phyloP scores from a whole-genome alignment of 2,113 vertebrate genomes.

The Pomatorhinus ruficollis region DNA sequence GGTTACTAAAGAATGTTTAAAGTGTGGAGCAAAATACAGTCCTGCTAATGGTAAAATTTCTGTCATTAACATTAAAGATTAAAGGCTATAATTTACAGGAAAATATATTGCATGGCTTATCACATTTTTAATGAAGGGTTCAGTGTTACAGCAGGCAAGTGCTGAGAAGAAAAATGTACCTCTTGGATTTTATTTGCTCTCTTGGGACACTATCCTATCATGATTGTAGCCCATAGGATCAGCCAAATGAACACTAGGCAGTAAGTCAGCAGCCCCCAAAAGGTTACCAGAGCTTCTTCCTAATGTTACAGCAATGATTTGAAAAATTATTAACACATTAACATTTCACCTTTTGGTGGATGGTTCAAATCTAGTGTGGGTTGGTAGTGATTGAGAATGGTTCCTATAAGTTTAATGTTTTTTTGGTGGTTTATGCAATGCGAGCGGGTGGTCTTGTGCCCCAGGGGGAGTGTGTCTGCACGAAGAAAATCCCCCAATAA shows the following conservation, averaged over 20 bases:
- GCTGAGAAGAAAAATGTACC: conserved; percentile 52
- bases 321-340: conserved; percentile 39
- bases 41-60: conserved; percentile 19
- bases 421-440: not conserved
- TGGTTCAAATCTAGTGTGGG: conserved; percentile 37
- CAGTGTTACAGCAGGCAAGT: conserved; percentile 24
- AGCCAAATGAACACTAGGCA: conserved; percentile 52
- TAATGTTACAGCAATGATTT: conserved; percentile 49
- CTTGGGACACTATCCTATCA: conserved; percentile 43
- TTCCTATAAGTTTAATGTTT: not conserved
- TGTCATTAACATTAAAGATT: conserved; percentile 51
- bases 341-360: not conserved
- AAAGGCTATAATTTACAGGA: conserved; percentile 47
- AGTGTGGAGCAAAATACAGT: not conserved
- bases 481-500: not conserved
- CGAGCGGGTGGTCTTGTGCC: not conserved
- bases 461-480: not conserved
- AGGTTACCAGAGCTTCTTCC: conserved; percentile 64
- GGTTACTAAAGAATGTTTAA: conserved; percentile 20
- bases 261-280: conserved; percentile 48
- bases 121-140: conserved; percentile 59
- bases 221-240: conserved; percentile 12
- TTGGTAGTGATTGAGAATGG: not conserved
- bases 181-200: conserved; percentile 68
- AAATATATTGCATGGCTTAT: conserved; percentile 54